phyloP scores from a whole-genome alignment of 2,113 vertebrate species.

The Stigmatopora argus region DNA sequence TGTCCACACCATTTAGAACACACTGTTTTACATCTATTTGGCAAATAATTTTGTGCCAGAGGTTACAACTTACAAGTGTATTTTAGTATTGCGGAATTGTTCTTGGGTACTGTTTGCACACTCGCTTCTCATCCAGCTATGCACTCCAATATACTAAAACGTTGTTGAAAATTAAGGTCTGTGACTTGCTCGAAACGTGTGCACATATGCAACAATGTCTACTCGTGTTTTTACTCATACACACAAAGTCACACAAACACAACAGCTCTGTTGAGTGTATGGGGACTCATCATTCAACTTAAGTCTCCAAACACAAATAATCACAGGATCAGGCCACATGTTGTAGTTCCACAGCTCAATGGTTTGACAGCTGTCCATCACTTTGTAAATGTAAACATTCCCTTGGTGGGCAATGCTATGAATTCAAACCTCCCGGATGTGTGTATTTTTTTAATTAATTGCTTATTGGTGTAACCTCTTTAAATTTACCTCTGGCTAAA shows the following conservation, averaged over 20 bases:
- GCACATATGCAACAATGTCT: slow-evolving; percentile 10
- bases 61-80: slow-evolving; percentile 22
- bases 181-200: slow-evolving; percentile 23
- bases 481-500: slow-evolving; percentile 55
- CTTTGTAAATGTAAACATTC: slow-evolving; percentile 46
- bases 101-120: slow-evolving; percentile 30
- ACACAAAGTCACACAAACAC: slow-evolving; percentile 29
- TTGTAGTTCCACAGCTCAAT: slow-evolving; percentile 22
- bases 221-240: slow-evolving; percentile 22
- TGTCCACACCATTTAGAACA: background rate
- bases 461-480: slow-evolving; percentile 54
- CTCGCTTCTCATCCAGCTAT: slow-evolving; percentile 42
- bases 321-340: slow-evolving; percentile 55
- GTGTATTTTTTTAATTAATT: slow-evolving; percentile 52
- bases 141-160: slow-evolving; percentile 58
- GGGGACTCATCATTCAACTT: slow-evolving; percentile 62
- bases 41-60: slow-evolving; percentile 19
- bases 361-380: slow-evolving; percentile 64
- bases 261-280: slow-evolving; percentile 20
- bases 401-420: slow-evolving; percentile 42
- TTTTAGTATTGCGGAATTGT: slow-evolving; percentile 26
- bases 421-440: slow-evolving; percentile 62
- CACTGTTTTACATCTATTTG: background rate
- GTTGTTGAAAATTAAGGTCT: slow-evolving; percentile 57
- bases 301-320: slow-evolving; percentile 68